Evolutionary conservation across 2,113 vertebrate genomes (phyloP), one percentile per base, ranked within the genome.

Genomic region (Calonectris borealis): DNA sequence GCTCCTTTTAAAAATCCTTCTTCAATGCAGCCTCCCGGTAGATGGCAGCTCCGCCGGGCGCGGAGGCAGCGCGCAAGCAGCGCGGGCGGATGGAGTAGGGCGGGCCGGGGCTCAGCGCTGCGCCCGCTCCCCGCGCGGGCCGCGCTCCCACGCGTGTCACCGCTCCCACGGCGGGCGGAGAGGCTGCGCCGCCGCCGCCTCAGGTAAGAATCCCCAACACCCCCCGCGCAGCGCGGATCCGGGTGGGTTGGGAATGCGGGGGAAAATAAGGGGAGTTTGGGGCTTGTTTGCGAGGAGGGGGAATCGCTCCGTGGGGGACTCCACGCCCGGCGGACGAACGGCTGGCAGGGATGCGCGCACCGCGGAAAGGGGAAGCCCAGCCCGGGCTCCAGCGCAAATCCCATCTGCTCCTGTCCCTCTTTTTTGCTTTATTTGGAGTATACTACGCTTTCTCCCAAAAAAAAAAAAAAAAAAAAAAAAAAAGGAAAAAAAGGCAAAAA

Each of bases 1-100:
- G 96, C 97, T 97, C 75, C 98, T 98, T 98, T 99, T 99, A 99
- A 99, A 99, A 99, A 99, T 98, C 98, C 98, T 97, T 98, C 97
- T 97, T 93, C 96, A 95, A 98, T 96, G 92, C 94, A 58, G 92
- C 85, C 97, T 96, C 98, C 98, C 97, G 96, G 97, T 98, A 98
- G 98, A 99, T 99, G 99, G 99, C 98, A 98, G 98, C 98, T 96
- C 95, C 94, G 71, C 96, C 96, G 86, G 97, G 97, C 97, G 98
- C 32, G 80, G 86, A 94, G 92, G 96, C 95, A 94, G 97, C 94
- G 97, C 97, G 97, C 93, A 97, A 90, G 38, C 83, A 88, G 84
- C 96, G 93, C 64, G 88, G 85, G 31, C 19, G 88, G 77, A 73
- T 78, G 76, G 86, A 76, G 90, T 91, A 68, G 86, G 94, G 97